A percentile compares a stretch with the other conserved stretches of the same genome.
These are phyloP conservation scores for Gopherus evgoodei DNA, from an alignment of 2,113 vertebrate genomes.

Conservation along the genomic window DNA sequence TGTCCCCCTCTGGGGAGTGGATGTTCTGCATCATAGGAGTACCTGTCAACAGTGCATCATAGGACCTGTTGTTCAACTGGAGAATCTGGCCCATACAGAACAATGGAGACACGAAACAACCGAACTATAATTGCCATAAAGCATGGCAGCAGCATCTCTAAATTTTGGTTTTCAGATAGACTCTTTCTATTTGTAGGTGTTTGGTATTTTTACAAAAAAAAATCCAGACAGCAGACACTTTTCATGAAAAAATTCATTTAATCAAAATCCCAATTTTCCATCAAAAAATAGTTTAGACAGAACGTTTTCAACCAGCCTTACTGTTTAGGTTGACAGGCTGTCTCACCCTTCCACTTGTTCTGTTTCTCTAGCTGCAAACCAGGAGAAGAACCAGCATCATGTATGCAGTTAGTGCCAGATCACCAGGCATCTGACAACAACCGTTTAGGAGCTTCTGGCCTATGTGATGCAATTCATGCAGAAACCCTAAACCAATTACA, in stretches of 20 bases:
- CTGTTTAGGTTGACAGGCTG: background rate
- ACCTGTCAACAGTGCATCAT: background rate
- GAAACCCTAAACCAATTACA: background rate
- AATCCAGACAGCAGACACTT: rapidly evolving
- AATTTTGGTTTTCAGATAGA: background rate
- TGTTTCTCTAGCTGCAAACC: background rate
- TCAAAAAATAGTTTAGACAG: background rate
- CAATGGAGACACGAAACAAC: background rate
- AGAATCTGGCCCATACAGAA: background rate
- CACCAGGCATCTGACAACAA: background rate
- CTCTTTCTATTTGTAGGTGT: background rate
- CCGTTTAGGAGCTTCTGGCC: background rate
- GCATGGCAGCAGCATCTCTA: background rate
- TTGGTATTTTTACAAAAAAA: rapidly evolving
- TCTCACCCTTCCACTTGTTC: background rate
- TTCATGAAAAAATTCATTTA: background rate
- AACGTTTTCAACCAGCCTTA: background rate
- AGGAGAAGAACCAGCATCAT: background rate
- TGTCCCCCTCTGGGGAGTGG: background rate
- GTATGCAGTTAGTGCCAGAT: background rate
- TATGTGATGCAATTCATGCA: background rate
- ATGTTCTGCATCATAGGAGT: background rate
- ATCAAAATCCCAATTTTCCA: background rate
- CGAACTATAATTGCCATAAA: background rate
- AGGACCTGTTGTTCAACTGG: background rate